A percentile compares a stretch with the other conserved stretches of the same genome.
These are phyloP conservation scores for Lithobates sylvaticus DNA, from an alignment of 2,797 vertebrate species.

Conservation along the genomic window DNA sequence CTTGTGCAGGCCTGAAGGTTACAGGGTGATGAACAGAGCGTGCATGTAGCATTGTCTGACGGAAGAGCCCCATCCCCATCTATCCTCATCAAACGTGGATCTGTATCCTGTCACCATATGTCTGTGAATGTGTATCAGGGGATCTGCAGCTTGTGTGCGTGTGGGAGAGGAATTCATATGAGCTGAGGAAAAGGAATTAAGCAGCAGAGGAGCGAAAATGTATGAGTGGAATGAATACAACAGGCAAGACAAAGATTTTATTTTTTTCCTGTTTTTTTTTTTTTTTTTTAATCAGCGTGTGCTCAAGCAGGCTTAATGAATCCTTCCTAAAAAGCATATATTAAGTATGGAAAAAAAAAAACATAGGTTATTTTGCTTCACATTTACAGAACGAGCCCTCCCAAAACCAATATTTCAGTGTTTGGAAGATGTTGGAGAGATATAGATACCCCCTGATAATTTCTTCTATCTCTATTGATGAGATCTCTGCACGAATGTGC, in stretches of 20 bases:
- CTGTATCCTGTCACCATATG: conserved; percentile 61
- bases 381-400: too few species aligned
- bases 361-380: too few species aligned
- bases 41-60: not conserved
- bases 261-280: too few species aligned
- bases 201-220: not conserved
- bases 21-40: conserved; percentile 40
- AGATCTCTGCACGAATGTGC: too few species aligned
- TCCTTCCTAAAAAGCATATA: too few species aligned
- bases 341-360: too few species aligned
- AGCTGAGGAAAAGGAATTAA: not conserved
- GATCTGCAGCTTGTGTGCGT: conserved; percentile 11
- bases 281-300: too few species aligned
- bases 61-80: conserved; percentile 24
- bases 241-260: too few species aligned
- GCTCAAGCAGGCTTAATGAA: too few species aligned
- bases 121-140: conserved; percentile 49
- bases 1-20: conserved; percentile 46
- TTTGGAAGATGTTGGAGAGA: not conserved
- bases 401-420: not conserved
- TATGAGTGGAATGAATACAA: not conserved
- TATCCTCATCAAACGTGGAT: conserved; percentile 58
- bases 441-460: too few species aligned
- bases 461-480: too few species aligned
- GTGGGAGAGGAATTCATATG: conserved; percentile 39